Conservation (phyloP, 2,888 invertebrate species). For the Conus canariensis region DNA sequence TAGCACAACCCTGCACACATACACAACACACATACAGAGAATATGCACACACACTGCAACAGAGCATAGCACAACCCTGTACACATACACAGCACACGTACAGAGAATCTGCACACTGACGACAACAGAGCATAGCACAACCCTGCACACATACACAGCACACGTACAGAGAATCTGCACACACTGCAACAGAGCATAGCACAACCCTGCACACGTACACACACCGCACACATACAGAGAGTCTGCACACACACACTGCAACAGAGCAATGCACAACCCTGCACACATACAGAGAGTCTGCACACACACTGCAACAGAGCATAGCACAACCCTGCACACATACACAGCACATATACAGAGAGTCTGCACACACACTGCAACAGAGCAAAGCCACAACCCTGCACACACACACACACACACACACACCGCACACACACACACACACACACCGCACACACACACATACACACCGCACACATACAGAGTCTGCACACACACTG, state of each 20-base stretch:
- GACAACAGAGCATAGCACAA: not conserved
- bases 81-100: not conserved
- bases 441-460: not conserved
- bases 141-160: not conserved
- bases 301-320: not conserved
- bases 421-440: not conserved
- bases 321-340: not conserved
- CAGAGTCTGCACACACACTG: not conserved
- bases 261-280: not conserved
- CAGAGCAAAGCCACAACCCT: slow-evolving; percentile 58
- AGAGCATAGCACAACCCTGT: not conserved
- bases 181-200: not conserved
- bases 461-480: not conserved
- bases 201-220: slow-evolving; percentile 60
- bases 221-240: not conserved
- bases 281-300: not conserved
- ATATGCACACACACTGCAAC: not conserved
- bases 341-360: not conserved
- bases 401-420: slow-evolving; percentile 23
- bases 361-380: not conserved
- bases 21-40: not conserved
- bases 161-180: not conserved
- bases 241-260: not conserved
- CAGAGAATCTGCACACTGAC: not conserved
- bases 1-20: not conserved